phyloP scores from a whole-genome alignment of 2,797 vertebrate species.

The Threskiornis aethiopicus region DNA sequence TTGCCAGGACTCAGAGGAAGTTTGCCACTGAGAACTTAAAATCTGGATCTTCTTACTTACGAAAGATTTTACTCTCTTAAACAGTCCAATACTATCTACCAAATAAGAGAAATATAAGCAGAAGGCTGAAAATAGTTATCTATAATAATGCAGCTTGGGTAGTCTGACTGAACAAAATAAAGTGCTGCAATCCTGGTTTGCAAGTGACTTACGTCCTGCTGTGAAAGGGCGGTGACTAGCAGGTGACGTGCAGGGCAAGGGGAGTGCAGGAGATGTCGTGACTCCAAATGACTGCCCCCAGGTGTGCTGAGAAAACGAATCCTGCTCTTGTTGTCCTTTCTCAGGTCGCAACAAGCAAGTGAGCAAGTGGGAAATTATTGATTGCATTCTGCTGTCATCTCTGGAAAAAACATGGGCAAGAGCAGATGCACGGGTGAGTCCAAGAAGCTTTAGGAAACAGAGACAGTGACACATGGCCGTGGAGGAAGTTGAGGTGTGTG shows the following conservation, averaged over 20 bases:
- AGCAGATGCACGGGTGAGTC: not conserved
- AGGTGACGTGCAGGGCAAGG: not conserved
- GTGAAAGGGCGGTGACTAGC: not conserved
- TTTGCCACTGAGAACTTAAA: not conserved
- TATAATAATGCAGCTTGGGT: not conserved
- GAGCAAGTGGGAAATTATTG: not conserved
- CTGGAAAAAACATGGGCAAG: not conserved
- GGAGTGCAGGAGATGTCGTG: not conserved
- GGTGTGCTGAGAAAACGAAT: not conserved
- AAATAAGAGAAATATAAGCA: not conserved
- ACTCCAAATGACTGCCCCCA: not conserved
- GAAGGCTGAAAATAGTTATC: not conserved
- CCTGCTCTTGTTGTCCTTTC: not conserved
- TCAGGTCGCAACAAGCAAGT: not conserved
- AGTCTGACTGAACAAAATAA: not conserved
- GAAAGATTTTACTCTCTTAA: not conserved
- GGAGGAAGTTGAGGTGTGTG: not conserved
- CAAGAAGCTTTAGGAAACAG: not conserved
- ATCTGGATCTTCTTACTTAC: not conserved
- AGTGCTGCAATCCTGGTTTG: not conserved
- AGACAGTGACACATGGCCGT: not conserved
- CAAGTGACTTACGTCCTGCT: fast-evolving
- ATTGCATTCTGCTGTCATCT: not conserved
- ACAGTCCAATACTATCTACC: not conserved
- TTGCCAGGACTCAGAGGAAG: not conserved